Conservation (phyloP, 1,140 invertebrate genomes). For the Galendromus occidentalis region DNA sequence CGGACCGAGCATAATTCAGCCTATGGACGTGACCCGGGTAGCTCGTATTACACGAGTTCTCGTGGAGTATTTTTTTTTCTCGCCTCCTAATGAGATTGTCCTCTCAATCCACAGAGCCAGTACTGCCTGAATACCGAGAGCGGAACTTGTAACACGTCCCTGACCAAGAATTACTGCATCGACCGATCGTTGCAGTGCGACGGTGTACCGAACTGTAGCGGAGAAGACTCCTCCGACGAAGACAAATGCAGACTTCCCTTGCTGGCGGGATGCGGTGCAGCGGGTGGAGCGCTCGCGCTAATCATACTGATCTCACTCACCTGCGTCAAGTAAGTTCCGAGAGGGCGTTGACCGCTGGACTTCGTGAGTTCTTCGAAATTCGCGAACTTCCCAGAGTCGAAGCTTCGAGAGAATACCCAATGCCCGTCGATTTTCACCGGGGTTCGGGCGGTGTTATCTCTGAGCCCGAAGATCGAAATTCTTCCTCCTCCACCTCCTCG, state of each 20-base stretch:
- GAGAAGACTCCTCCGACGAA: slow-evolving; percentile 26
- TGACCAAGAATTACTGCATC: slow-evolving; percentile 24
- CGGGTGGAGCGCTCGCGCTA: slow-evolving; percentile 14
- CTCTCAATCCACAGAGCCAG: slow-evolving; percentile 17
- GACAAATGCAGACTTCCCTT: slow-evolving; percentile 22
- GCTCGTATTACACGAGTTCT: no score
- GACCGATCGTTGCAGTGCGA: slow-evolving; percentile 25
- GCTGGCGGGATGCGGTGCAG: slow-evolving; percentile 18
- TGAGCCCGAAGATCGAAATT: no score
- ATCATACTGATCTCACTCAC: slow-evolving; percentile 14
- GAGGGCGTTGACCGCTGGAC: neutral
- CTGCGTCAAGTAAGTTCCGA: slow-evolving; percentile 4
- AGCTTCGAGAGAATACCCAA: no score
- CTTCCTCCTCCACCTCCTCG: no score
- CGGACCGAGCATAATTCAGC: no score
- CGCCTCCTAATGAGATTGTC: neutral
- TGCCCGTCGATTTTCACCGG: no score
- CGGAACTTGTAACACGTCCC: slow-evolving; percentile 19
- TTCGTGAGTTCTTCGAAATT: neutral
- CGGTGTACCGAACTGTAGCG: slow-evolving; percentile 27
- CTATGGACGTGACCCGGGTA: no score
- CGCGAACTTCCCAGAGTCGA: no score
- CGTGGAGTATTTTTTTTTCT: no score
- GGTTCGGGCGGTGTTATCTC: no score
- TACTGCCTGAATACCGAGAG: slow-evolving; percentile 22